phyloP scores from a whole-genome alignment of 2,113 vertebrate genomes.

The Python bivittatus region DNA sequence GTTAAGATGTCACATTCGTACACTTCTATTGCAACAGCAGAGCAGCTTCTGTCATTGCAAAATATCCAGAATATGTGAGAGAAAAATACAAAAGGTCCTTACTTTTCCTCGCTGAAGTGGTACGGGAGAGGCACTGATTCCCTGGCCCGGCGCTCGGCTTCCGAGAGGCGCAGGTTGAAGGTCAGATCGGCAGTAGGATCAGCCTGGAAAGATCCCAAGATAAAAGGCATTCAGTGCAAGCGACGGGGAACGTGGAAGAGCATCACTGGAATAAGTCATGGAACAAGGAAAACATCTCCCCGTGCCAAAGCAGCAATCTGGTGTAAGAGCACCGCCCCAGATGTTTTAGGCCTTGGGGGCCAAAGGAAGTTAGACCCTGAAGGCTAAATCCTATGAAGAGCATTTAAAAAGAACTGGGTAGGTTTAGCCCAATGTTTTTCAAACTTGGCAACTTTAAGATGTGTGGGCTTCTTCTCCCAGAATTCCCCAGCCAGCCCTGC shows the following conservation, averaged over 20 bases:
- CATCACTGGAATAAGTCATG: background rate
- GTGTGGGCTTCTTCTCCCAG: background rate
- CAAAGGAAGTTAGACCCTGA: no score
- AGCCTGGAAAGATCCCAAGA: conserved; percentile 43
- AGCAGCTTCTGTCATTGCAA: background rate
- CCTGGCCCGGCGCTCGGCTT: conserved; percentile 77
- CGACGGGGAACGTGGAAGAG: no score
- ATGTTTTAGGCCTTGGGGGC: no score
- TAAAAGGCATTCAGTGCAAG: no score
- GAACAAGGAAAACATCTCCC: background rate
- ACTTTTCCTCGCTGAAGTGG: conserved; percentile 87
- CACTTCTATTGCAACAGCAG: background rate
- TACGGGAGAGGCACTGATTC: conserved; percentile 83
- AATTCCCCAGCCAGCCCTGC: background rate
- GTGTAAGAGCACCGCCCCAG: no score
- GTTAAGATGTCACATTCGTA: background rate
- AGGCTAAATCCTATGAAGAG: no score
- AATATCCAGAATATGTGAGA: background rate
- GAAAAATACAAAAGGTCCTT: background rate
- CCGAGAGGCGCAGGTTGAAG: conserved; percentile 86
- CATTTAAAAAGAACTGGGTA: background rate
- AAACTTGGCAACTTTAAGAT: background rate
- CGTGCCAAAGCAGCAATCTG: background rate
- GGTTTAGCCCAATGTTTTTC: background rate
- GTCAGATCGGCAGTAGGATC: conserved; percentile 81